Evolutionary conservation across 2,888 invertebrate species (phyloP).

Genomic region (Homarus gammarus): DNA sequence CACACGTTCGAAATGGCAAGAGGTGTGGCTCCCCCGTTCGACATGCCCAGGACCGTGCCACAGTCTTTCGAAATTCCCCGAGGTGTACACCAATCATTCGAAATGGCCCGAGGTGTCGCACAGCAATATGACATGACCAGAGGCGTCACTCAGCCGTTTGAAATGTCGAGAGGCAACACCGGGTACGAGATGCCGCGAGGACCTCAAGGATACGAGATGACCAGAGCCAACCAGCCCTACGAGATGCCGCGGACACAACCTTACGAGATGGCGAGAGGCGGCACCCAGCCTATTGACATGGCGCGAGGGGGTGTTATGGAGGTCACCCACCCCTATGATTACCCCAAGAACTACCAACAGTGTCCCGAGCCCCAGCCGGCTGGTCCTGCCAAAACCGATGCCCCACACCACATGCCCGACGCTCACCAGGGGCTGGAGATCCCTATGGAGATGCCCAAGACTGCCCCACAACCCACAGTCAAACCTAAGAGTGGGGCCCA

Average conservation of each 20-base stretch:
- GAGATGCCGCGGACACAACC: constrained; percentile 47
- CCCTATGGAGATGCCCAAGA: constrained; percentile 42
- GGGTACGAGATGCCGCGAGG: constrained; percentile 26
- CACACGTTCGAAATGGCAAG: constrained; percentile 22
- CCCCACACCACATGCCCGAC: constrained; percentile 2
- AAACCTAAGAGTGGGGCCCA: constrained; percentile 14
- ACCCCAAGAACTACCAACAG: constrained; percentile 15
- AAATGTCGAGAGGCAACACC: not conserved
- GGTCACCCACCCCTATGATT: constrained; percentile 11
- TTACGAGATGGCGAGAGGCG: constrained; percentile 21
- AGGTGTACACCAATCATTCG: constrained; percentile 28
- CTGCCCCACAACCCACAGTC: constrained; percentile 34
- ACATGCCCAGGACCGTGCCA: constrained; percentile 26
- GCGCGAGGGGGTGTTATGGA: not conserved
- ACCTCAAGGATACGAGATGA: constrained; percentile 33
- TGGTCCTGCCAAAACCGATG: not conserved
- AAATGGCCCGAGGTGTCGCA: not conserved
- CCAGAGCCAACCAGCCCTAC: constrained; percentile 6
- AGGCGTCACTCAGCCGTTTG: constrained; percentile 26
- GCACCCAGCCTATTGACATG: not conserved
- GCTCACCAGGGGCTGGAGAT: constrained; percentile 17
- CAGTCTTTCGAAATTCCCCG: constrained; percentile 20
- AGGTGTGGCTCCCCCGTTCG: constrained; percentile 7
- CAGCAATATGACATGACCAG: constrained; percentile 39
- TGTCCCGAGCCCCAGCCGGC: not conserved